A percentile compares a stretch with the other conserved stretches of the same genome.
These are phyloP conservation scores for Sebastes iracundus DNA, from an alignment of 2,797 vertebrate species.

Conservation along the genomic window DNA sequence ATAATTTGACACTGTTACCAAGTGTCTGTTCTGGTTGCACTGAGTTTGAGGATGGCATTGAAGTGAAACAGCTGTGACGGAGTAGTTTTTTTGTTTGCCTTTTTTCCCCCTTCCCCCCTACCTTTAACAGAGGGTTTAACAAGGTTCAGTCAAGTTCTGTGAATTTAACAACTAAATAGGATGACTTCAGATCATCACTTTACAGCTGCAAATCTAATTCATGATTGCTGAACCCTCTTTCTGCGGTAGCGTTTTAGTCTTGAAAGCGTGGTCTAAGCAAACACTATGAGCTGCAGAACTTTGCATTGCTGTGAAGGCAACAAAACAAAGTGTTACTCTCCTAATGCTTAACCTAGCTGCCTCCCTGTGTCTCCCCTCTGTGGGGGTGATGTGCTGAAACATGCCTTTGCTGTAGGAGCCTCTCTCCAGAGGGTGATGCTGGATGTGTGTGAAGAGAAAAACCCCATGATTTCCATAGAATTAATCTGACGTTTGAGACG, in stretches of 20 bases:
- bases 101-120: background rate
- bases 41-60: conserved; percentile 62
- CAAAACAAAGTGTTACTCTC: conserved; percentile 32
- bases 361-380: conserved; percentile 50
- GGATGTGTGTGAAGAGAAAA: conserved; percentile 35
- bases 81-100: background rate
- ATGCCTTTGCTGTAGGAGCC: conserved; percentile 65
- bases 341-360: conserved; percentile 51
- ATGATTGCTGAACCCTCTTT: conserved; percentile 15
- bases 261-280: conserved; percentile 2
- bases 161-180: conserved; percentile 44
- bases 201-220: conserved; percentile 29
- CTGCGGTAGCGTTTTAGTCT: conserved; percentile 3
- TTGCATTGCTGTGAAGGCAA: conserved; percentile 36
- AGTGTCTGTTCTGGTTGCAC: conserved; percentile 65
- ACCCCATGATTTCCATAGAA: conserved; percentile 20
- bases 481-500: conserved; percentile 22
- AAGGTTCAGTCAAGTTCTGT: conserved; percentile 42
- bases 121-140: conserved; percentile 28
- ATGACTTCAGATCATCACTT: conserved; percentile 49
- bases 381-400: conserved; percentile 48
- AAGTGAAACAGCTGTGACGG: conserved; percentile 65
- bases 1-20: conserved; percentile 41
- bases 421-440: conserved; percentile 35
- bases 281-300: conserved; percentile 17